Base-by-base conservation (phyloP, 2,797 vertebrate genomes). In the Dallia pectoralis region DNA sequence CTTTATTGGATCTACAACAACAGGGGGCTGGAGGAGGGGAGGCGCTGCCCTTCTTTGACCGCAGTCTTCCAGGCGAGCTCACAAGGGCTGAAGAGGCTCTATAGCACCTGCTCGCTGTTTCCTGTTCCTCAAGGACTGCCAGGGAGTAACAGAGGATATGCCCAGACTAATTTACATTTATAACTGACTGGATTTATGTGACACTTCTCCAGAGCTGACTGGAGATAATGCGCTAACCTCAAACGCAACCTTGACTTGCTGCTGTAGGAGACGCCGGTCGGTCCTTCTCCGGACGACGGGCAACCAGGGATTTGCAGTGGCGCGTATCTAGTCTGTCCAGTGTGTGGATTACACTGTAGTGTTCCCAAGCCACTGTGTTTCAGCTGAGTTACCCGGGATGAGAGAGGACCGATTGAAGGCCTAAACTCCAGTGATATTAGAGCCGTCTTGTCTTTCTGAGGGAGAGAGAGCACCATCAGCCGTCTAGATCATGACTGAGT, bases 401-500 rank as follows among this genome's bases (percentile, higher is more conserved):
- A 51, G 48, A 18, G 48, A 18, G 48, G 48, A 49, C 19, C 48
- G 18, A 16, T 49, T 44, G 67, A 36, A 68, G 75, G 1, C 18
- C 4, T 81, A 81, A 77, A 80, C 85, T 81, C 81, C 16, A 5
- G 12, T 73, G 84, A 74, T 56, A 68, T 72, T 79, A 77, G 72
- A 81, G 75, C 77, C 76, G 82, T 72, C 48, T 75, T 0, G 74
- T 78, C 74, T 76, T 29, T 77, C 79, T 72, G 73, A 64, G 72
- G 40, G 40, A 84, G 87, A 82, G 86, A 69, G 75, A 79, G 53
- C 3, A 65, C 80, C 76, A 65, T 77, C 73, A 70, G 80, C 79
- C 77, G 71, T 74, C 85, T 44, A 9, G 1, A 76, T 73, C 80
- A 94, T 94, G 93, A 93, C 93, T 9, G 93, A 94, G 88, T 99